Evolutionary conservation across 2,113 vertebrate species (phyloP).

Genomic region (Toxostoma redivivum): DNA sequence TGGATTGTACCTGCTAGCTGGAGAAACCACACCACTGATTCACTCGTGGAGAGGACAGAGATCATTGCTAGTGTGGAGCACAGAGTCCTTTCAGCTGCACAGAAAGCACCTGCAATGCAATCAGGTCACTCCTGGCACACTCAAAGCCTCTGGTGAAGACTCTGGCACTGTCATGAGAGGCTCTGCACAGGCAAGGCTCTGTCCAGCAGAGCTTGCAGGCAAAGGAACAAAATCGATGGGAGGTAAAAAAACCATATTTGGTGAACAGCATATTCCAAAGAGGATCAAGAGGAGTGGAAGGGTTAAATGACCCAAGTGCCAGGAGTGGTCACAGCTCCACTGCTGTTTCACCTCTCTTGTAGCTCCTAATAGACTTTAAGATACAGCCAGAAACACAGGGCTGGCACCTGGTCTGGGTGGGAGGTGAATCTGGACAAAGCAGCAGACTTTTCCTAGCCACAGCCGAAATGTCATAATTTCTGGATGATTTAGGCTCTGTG

Average conservation of each 20-base stretch:
- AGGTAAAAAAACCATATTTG: not conserved
- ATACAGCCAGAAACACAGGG: not conserved
- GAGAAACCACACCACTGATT: not conserved
- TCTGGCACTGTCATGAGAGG: accelerated
- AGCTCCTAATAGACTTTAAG: not conserved
- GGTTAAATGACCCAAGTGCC: not conserved
- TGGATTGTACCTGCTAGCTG: accelerated
- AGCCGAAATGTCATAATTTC: not conserved
- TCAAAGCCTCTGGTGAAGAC: not conserved
- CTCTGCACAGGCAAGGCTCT: not conserved
- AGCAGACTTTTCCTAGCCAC: not conserved
- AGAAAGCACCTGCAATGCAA: not conserved
- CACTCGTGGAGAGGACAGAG: not conserved
- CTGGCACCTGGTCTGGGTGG: not conserved
- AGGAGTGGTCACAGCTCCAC: not conserved
- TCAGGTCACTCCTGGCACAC: not conserved
- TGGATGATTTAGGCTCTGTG: not conserved
- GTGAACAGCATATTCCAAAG: not conserved
- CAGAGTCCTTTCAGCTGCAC: not conserved
- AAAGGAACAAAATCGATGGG: not conserved
- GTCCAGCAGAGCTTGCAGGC: not conserved
- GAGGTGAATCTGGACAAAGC: not conserved
- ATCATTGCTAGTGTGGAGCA: not conserved
- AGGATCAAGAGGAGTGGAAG: not conserved
- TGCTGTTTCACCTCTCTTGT: not conserved